Evolutionary conservation across 2,797 vertebrate species (phyloP), one percentile per base, ranked within the genome.

Genomic region (Malacoctenus gilli): DNA sequence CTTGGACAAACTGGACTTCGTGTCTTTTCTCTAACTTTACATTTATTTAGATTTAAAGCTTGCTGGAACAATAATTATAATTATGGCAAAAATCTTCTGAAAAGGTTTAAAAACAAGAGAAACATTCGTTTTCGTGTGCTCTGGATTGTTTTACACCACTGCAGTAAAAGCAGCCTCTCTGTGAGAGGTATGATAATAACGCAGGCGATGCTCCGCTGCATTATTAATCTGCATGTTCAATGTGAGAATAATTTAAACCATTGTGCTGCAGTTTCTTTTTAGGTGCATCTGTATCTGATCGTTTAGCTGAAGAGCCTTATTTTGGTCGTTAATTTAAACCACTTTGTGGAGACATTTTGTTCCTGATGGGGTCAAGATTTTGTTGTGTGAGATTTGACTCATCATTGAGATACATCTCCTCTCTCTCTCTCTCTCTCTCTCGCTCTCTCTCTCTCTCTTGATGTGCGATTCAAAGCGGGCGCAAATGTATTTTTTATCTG

Each of bases 401-500:
- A 76, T 75, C 85, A 90, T 89, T 91, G 94, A 94, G 92, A 85
- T 89, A 82, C 79, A 82, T 85, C 84, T 89, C 91, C 92, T 90
- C 72, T 25, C 20, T 22, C 28, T 16, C 61, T 4, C 39, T 41
- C 39, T 19, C 38, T 58, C 65, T 21, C 28, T 38, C 40, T 13
- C 49, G 25, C 42, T 16, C n/a, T n/a, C n/a, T n/a, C n/a, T n/a
- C n/a, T n/a, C n/a, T n/a, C 41, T 23, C 22, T 14, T 89, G 92
- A 95, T 94, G 94, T 94, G 53, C 74, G 91, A 95, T 93, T 96
- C 93, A 96, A 96, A 97, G 96, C 78, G 78, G 51, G 91, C 92
- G 94, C 93, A 94, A 91, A 93, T 95, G 85, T 88, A 85, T 91
- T 90, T 90, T 95, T 95, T 92, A 95, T 96, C 93, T 94, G 77